Base-by-base conservation (phyloP, 2,113 vertebrate genomes). In the Coptodon bakossiorum region DNA sequence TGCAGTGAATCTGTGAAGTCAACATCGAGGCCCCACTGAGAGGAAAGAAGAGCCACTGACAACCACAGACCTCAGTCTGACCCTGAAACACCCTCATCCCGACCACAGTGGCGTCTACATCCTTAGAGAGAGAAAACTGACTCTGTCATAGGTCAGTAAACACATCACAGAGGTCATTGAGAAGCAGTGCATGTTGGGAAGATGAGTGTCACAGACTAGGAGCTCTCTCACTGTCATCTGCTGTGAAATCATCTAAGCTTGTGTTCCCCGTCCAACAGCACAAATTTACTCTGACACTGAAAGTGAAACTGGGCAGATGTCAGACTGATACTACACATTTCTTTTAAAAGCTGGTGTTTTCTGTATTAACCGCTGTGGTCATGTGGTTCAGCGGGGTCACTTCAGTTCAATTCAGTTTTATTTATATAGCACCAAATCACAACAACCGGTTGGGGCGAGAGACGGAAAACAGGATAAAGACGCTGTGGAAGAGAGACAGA, bases 391-490 rank as follows among this genome's bases (percentile, higher is more conserved):
- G 5, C 14, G 8, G 1, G 57, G 57, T 61, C 59, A 36, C 2
- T 3, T 34, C 59, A 0, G 17, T 63, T 63, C 59, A 63, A 0
- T 19, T 61, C 9, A 19, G 6, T 63, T 63, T 63, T 63, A 61
- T 19, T 6, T 63, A 63, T 63, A 0, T 6, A 34, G 16, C 2
- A 0, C 59, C 59, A 63, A 63, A 34, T 63, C 16, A 63, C 59
- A 63, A 2, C 9, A 63, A 63, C 0, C 1, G 1, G 16, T 53
- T 22, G 52, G 52, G n/a, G 9, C 0, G 3, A 53, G 52, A 53
- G 52, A 53, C 6, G 52, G n/a, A 53, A 53, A 5, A 53, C 52
- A 22, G 9, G n/a, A 11, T 53, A 53, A 53, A 53, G 52, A 53
- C 9, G 19, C 52, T 53, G 52, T 53, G 52, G 5, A 53, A 53